Conservation (phyloP, 1,140 invertebrate genomes). For the Lepidostoma basale region DNA sequence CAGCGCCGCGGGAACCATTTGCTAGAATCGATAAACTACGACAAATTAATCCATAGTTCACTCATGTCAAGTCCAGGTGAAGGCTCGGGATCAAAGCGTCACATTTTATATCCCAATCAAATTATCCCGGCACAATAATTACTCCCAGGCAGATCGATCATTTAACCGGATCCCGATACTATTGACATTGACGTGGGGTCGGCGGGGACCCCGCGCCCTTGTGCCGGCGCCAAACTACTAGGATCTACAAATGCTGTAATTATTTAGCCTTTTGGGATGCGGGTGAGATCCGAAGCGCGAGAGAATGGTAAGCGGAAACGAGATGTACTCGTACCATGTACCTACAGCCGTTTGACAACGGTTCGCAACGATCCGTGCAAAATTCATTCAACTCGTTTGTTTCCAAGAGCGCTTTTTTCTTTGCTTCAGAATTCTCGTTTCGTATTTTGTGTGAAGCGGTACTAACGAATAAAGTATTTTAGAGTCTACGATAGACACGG, state of each 20-base stretch:
- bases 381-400: constrained; percentile 40
- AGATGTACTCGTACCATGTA: too few relatives aligned
- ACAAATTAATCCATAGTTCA: background rate
- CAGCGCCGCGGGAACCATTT: background rate
- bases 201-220: background rate
- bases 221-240: constrained; percentile 14
- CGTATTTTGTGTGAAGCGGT: too few relatives aligned
- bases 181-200: constrained; percentile 43
- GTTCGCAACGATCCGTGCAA: constrained; percentile 40
- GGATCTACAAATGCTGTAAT: constrained; percentile 37
- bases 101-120: constrained; percentile 36
- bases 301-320: background rate
- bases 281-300: constrained; percentile 16
- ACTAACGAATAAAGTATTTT: background rate
- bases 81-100: constrained; percentile 10
- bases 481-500: background rate
- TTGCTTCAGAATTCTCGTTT: background rate
- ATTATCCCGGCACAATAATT: constrained; percentile 40
- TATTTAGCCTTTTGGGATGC: constrained; percentile 42
- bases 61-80: constrained; percentile 16
- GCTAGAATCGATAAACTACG: background rate
- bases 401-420: too few relatives aligned
- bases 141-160: background rate
- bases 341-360: constrained; percentile 38
- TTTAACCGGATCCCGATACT: constrained; percentile 22